Conservation (phyloP, 2,797 vertebrate genomes). For the Bradypodion pumilum region DNA sequence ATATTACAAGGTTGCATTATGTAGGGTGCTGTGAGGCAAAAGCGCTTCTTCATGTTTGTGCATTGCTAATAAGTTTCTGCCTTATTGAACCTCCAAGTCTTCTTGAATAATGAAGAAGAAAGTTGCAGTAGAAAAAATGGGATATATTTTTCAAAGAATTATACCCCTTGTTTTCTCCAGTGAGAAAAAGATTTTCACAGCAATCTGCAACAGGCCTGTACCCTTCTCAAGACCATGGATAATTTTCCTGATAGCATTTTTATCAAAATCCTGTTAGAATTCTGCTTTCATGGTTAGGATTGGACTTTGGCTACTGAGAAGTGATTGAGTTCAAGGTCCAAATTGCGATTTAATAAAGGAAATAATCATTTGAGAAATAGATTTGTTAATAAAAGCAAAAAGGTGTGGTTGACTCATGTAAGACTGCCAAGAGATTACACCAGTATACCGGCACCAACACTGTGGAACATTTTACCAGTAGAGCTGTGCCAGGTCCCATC, state of each 20-base stretch:
- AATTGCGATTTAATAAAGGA: too few relatives aligned
- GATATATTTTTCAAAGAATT: neutral
- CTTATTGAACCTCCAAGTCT: neutral
- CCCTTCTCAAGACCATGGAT: neutral
- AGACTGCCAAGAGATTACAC: neutral
- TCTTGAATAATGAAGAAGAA: constrained; percentile 34
- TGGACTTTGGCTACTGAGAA: too few relatives aligned
- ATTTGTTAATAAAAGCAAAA: too few relatives aligned
- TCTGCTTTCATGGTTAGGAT: too few relatives aligned
- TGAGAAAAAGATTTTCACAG: neutral
- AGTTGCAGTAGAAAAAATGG: neutral
- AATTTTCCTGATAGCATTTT: too few relatives aligned
- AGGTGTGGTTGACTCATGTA: too few relatives aligned
- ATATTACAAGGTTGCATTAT: neutral
- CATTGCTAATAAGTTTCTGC: neutral
- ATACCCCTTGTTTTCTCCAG: neutral
- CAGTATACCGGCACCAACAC: too few relatives aligned
- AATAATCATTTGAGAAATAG: too few relatives aligned
- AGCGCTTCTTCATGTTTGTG: neutral
- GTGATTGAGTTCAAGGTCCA: too few relatives aligned
- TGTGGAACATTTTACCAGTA: too few relatives aligned
- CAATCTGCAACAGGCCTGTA: neutral
- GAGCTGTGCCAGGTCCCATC: too few relatives aligned
- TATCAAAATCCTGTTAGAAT: too few relatives aligned
- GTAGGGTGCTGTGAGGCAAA: neutral